Base-by-base conservation (phyloP, 2,797 vertebrate species). In the Microchirus variegatus region DNA sequence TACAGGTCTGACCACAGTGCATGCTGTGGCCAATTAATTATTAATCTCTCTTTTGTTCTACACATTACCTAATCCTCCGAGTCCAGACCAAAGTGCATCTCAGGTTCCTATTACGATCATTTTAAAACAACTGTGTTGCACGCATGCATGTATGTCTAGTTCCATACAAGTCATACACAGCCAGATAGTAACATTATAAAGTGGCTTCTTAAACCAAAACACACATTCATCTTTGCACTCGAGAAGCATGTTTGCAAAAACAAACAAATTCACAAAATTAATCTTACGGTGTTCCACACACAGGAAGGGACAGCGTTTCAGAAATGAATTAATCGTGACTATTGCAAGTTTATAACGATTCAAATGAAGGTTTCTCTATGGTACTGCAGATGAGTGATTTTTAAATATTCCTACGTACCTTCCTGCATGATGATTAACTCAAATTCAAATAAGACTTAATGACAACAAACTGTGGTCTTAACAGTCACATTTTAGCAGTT, bases 21-120 rank as follows among this genome's bases (percentile, higher is more conserved):
- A 75, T 82, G 80, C 81, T 54, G 47, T 58, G 70, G 63, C 61
- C 61, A 63, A 90, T 94, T 70, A 90, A 92, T 93, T 91, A 94
- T 94, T 93, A 87, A 94, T 82, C 69, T 64, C 56, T 82, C 81
- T 89, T 92, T 91, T 92, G 90, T 90, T 89, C 85, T 87, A 90
- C 90, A 92, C 90, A 90, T 89, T 85, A 90, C 87, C 90, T 69
- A 84, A 89, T 91, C 89, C 88, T 82, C 63, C 53, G 87, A 73
- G 83, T 78, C 44, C 70, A 63, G 72, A 81, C 73, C 82, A 87
- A 77, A 86, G 83, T 82, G 84, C 77, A 83, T 87, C 84, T 82
- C 55, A 37, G 86, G 82, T 81, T 90, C 73, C 84, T 64, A 67
- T 89, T 91, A 84, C 90, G 92, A 92, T 91, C 89, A 93, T 91